phyloP scores from a whole-genome alignment of 1,140 invertebrate species.

The Drosophila mayri region DNA sequence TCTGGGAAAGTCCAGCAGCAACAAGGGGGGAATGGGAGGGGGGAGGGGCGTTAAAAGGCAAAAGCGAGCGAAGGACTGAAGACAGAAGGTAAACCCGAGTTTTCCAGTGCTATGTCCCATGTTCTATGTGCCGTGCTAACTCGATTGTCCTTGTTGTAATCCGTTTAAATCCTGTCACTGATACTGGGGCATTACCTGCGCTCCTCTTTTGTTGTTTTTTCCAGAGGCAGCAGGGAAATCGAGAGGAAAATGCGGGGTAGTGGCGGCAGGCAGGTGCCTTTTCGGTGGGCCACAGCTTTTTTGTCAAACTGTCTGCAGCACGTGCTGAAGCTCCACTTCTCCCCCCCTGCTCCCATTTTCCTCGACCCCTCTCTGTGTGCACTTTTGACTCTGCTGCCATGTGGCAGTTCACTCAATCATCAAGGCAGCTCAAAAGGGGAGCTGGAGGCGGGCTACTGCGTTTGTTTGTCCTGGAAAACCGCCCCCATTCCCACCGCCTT shows the following conservation, averaged over 20 bases:
- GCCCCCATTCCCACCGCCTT: not conserved
- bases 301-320: constrained; percentile 82
- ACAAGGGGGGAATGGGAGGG: not conserved
- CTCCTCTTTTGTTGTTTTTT: constrained; percentile 3
- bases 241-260: not conserved
- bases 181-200: constrained; percentile 76
- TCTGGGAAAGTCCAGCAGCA: not conserved
- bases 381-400: constrained; percentile 60
- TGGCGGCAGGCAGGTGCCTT: constrained; percentile 15
- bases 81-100: constrained; percentile 22
- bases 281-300: constrained; percentile 71
- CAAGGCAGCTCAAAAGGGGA: constrained; percentile 50
- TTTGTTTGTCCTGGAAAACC: constrained; percentile 58
- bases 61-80: constrained; percentile 1
- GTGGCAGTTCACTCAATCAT: constrained; percentile 83
- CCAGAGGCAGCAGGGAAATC: not conserved
- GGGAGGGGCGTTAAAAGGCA: constrained; percentile 9
- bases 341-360: not conserved
- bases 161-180: constrained; percentile 82
- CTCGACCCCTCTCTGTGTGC: not conserved
- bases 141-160: constrained; percentile 82
- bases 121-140: constrained; percentile 69
- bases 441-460: constrained; percentile 50
- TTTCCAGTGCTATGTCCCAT: constrained; percentile 8
- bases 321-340: constrained; percentile 62